A percentile compares a stretch with the other conserved stretches of the same genome.
These are phyloP conservation scores for Trinorchestia longiramus DNA, from an alignment of 1,140 invertebrate species.

Conservation along the genomic window DNA sequence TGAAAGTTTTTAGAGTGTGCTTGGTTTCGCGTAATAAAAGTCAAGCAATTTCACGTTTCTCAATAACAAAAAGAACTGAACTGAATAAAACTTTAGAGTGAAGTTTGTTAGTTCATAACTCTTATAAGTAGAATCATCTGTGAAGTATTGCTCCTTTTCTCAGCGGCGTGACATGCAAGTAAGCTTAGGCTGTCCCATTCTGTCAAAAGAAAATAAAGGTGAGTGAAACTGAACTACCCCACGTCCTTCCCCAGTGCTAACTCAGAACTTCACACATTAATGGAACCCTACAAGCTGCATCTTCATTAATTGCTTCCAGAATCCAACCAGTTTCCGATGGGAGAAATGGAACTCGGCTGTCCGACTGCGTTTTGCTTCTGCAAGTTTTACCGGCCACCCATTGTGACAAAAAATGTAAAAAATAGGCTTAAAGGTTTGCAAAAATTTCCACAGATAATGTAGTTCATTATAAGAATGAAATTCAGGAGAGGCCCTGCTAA, in stretches of 20 bases:
- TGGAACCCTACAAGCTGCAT: neutral
- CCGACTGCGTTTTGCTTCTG: neutral
- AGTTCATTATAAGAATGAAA: neutral
- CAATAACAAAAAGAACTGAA: no score
- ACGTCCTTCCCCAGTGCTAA: neutral
- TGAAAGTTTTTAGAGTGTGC: no score
- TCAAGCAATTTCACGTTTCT: no score
- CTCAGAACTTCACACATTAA: neutral
- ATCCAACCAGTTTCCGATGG: neutral
- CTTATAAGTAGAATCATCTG: no score
- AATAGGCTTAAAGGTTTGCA: neutral
- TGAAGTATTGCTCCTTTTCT: neutral
- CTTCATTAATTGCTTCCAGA: neutral
- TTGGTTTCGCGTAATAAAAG: no score
- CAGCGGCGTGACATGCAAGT: neutral
- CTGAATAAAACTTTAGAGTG: no score
- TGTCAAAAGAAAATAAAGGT: neutral
- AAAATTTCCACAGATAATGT: neutral
- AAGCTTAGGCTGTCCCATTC: neutral
- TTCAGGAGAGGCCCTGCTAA: neutral
- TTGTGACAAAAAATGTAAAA: neutral
- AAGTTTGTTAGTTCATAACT: no score
- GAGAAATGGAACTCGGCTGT: neutral
- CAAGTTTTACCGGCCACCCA: neutral
- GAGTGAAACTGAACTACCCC: neutral